These are phyloP conservation scores for Conistra vaccinii DNA, from an alignment of 2,888 invertebrate genomes.

Conservation along the genomic window DNA sequence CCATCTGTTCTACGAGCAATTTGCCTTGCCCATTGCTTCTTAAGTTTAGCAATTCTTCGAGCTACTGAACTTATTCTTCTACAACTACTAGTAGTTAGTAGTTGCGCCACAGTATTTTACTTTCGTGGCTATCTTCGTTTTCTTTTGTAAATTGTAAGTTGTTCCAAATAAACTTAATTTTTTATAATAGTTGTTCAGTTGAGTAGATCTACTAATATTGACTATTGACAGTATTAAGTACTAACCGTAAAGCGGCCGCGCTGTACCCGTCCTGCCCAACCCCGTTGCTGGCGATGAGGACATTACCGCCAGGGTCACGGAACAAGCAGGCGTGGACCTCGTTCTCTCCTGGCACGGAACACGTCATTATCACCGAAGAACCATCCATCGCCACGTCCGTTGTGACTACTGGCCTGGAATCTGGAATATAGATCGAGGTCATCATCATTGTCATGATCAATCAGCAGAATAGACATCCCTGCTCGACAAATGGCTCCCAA, in stretches of 20 bases:
- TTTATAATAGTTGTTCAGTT: background rate
- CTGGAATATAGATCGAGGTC: slow-evolving; percentile 63
- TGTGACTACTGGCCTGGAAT: slow-evolving; percentile 70
- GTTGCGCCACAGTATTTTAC: too few species aligned
- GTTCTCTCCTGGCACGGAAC: slow-evolving; percentile 72
- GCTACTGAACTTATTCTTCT: background rate
- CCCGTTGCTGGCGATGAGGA: slow-evolving; percentile 78
- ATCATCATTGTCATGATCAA: background rate
- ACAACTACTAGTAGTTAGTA: too few species aligned
- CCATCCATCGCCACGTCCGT: slow-evolving; percentile 70
- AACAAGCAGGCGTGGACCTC: slow-evolving; percentile 79
- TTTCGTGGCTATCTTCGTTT: too few species aligned
- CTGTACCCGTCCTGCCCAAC: slow-evolving; percentile 79
- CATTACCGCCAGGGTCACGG: slow-evolving; percentile 76
- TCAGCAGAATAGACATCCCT: background rate
- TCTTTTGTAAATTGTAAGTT: too few species aligned
- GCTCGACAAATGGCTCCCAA: background rate
- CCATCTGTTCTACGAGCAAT: too few species aligned
- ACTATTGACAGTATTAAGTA: background rate
- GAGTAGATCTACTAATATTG: background rate
- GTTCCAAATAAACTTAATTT: too few species aligned
- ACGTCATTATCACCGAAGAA: slow-evolving; percentile 74
- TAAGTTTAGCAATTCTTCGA: too few species aligned
- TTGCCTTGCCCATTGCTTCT: too few species aligned
- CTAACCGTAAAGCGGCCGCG: slow-evolving; percentile 72